phyloP scores from a whole-genome alignment of 1,140 invertebrate genomes.

The Drosophila rufa region DNA sequence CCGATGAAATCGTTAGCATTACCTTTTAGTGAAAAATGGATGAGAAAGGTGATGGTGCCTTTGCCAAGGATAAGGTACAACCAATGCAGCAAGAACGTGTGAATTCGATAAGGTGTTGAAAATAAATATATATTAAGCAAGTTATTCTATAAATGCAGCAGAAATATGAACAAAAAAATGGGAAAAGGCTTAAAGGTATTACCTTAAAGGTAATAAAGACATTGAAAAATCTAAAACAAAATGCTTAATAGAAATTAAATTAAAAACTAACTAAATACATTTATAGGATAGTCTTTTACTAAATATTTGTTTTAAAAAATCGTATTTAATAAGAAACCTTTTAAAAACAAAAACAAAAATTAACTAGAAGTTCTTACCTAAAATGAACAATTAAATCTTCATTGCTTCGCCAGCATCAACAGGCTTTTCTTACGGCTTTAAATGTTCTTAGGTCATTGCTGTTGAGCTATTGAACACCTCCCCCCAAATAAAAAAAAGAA shows the following conservation, averaged over 20 bases:
- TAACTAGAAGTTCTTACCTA: too few species aligned
- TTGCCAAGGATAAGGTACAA: conserved; percentile 5
- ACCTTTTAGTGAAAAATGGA: conserved; percentile 28
- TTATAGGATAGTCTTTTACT: background rate
- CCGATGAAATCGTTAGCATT: conserved; percentile 70
- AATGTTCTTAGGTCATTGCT: conserved; percentile 9
- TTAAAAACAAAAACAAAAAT: background rate
- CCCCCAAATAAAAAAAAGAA: background rate
- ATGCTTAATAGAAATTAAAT: too few species aligned
- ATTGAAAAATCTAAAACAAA: too few species aligned
- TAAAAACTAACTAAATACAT: background rate
- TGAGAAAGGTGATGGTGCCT: background rate
- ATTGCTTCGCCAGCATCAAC: background rate
- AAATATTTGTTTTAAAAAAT: too few species aligned
- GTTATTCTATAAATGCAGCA: too few species aligned
- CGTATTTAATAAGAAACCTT: too few species aligned
- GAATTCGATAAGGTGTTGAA: conserved; percentile 2
- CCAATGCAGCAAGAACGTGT: conserved; percentile 6
- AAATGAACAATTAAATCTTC: background rate
- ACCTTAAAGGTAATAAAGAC: too few species aligned
- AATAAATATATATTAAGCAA: too few species aligned
- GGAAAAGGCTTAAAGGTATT: too few species aligned
- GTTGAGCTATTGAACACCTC: background rate
- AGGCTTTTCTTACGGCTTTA: conserved; percentile 20
- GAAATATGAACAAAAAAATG: background rate